These are phyloP conservation scores for Camponotus fellah DNA, from an alignment of 2,888 invertebrate species.

Conservation along the genomic window DNA sequence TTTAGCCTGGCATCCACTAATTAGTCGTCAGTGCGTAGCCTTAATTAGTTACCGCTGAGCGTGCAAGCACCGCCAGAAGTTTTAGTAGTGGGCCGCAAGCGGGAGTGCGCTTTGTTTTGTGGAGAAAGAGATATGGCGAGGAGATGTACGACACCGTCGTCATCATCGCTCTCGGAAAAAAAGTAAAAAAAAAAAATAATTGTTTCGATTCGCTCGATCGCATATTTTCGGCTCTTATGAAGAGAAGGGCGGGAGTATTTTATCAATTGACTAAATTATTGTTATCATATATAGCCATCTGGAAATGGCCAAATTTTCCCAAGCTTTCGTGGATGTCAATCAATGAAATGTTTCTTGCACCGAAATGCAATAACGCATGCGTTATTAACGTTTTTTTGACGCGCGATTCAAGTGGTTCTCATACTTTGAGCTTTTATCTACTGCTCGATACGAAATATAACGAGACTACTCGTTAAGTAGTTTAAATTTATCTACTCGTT, in stretches of 20 bases:
- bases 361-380: slow-evolving; percentile 18
- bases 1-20: slow-evolving; percentile 77
- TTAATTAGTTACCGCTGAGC: slow-evolving; percentile 84
- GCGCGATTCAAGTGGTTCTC: slow-evolving; percentile 24
- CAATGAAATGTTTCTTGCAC: neutral
- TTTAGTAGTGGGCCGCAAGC: slow-evolving; percentile 69
- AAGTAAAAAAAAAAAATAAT: neutral
- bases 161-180: slow-evolving; percentile 8
- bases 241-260: neutral
- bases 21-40: slow-evolving; percentile 80
- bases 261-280: slow-evolving; percentile 40
- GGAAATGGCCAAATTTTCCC: neutral
- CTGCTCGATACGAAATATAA: neutral
- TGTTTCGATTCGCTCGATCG: slow-evolving; percentile 27
- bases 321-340: slow-evolving; percentile 13
- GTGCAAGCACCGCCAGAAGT: slow-evolving; percentile 81
- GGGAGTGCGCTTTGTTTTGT: slow-evolving; percentile 68
- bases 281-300: neutral
- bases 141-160: slow-evolving; percentile 39
- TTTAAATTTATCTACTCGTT: slow-evolving; percentile 10
- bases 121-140: slow-evolving; percentile 55
- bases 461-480: neutral
- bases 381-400: neutral
- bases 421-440: slow-evolving; percentile 14
- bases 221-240: neutral